These are phyloP conservation scores for Trichacis sp. DNA, from an alignment of 2,888 invertebrate genomes.

Conservation along the genomic window DNA sequence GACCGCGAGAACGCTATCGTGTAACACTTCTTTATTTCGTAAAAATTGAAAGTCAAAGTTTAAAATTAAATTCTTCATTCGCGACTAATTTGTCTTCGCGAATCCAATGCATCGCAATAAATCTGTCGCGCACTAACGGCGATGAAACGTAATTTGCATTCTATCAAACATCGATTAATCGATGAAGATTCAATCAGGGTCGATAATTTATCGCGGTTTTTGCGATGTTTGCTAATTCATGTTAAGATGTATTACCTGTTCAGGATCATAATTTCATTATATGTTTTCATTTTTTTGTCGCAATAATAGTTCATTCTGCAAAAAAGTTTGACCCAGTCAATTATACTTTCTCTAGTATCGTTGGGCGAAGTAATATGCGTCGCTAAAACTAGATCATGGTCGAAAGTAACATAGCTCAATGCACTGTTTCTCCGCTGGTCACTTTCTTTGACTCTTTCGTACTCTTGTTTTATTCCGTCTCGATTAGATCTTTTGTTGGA, in stretches of 20 bases:
- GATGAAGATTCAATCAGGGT: not conserved
- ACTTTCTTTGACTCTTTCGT: constrained; percentile 36
- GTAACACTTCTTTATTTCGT: not conserved
- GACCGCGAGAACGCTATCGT: too few relatives aligned
- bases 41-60: not conserved
- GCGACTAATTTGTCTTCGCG: too few relatives aligned
- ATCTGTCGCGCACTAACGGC: not conserved
- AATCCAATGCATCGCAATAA: too few relatives aligned
- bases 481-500: not conserved
- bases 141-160: not conserved
- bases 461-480: constrained; percentile 10
- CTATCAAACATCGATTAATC: not conserved
- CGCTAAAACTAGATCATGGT: constrained; percentile 48
- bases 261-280: too few relatives aligned
- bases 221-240: too few relatives aligned
- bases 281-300: too few relatives aligned
- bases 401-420: too few relatives aligned
- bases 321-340: constrained; percentile 27
- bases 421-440: constrained; percentile 36
- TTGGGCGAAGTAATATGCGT: constrained; percentile 26
- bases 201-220: too few relatives aligned
- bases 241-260: too few relatives aligned
- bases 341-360: constrained; percentile 40
- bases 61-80: too few relatives aligned
- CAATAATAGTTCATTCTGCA: not conserved